These are phyloP conservation scores for Ips typographus DNA, from an alignment of 1,140 invertebrate species.

Conservation along the genomic window DNA sequence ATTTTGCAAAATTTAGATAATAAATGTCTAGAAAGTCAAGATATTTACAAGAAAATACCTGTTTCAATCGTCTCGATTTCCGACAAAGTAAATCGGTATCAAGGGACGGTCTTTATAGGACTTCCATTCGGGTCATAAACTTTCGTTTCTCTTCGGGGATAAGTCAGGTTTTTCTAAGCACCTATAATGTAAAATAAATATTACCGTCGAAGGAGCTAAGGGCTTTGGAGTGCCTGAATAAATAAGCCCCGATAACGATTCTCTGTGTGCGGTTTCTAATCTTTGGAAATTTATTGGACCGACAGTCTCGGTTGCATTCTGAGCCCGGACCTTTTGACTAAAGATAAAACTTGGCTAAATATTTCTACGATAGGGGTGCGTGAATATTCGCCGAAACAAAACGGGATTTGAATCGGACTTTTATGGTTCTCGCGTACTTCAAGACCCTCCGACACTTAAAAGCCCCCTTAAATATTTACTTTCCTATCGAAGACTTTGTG, in stretches of 20 bases:
- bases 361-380: too few relatives aligned
- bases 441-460: too few relatives aligned
- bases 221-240: conserved; percentile 23
- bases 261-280: conserved; percentile 13
- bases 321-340: not conserved
- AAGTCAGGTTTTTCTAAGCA: conserved; percentile 32
- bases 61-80: not conserved
- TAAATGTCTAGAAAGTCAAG: too few relatives aligned
- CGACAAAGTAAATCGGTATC: not conserved
- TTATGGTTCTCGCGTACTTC: too few relatives aligned
- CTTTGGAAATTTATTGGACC: conserved; percentile 22
- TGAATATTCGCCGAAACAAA: too few relatives aligned
- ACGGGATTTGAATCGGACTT: too few relatives aligned
- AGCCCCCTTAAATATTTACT: too few relatives aligned
- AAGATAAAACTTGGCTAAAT: too few relatives aligned
- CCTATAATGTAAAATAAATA: conserved; percentile 33
- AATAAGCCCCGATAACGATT: conserved; percentile 24
- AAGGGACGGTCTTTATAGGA: not conserved
- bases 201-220: conserved; percentile 15
- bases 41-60: not conserved
- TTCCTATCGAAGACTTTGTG: too few relatives aligned
- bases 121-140: not conserved
- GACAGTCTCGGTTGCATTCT: conserved; percentile 1
- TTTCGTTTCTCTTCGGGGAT: not conserved
- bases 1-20: too few relatives aligned